Conservation (phyloP, 2,888 invertebrate species). For the Agrotis clavis region DNA sequence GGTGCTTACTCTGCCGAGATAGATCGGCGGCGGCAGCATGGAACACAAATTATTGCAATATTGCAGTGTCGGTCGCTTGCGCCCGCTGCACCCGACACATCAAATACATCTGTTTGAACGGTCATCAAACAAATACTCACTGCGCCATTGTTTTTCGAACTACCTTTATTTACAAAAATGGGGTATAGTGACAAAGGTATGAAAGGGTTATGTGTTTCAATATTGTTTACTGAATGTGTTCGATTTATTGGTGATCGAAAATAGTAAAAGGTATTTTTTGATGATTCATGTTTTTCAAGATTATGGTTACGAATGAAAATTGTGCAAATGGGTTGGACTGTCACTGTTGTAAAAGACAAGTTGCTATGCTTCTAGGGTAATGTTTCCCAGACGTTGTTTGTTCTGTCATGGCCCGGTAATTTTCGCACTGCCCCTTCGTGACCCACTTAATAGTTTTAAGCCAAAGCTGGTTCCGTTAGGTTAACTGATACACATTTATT, state of each 20-base stretch:
- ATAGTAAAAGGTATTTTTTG: neutral
- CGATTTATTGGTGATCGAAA: neutral
- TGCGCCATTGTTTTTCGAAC: conserved; percentile 22
- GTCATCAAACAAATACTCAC: conserved; percentile 37
- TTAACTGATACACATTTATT: too few species aligned
- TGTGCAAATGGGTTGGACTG: too few species aligned
- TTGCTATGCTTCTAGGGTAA: too few species aligned
- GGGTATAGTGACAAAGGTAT: neutral
- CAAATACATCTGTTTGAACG: conserved; percentile 51
- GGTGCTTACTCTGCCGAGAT: conserved; percentile 12
- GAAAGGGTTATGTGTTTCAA: neutral
- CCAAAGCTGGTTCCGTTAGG: too few species aligned
- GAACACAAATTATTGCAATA: conserved; percentile 74
- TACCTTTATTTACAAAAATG: conserved; percentile 26
- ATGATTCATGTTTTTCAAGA: neutral
- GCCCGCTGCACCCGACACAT: conserved; percentile 28
- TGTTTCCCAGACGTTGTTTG: neutral
- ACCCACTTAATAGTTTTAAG: too few species aligned
- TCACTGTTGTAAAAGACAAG: too few species aligned
- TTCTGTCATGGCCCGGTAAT: too few species aligned
- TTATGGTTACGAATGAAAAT: too few species aligned
- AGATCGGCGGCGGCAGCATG: conserved; percentile 25
- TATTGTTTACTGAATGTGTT: neutral
- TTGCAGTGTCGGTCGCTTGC: conserved; percentile 55
- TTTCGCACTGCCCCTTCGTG: too few species aligned